Evolutionary conservation across 2,888 invertebrate species (phyloP).

Genomic region (Callyntrura sp.): DNA sequence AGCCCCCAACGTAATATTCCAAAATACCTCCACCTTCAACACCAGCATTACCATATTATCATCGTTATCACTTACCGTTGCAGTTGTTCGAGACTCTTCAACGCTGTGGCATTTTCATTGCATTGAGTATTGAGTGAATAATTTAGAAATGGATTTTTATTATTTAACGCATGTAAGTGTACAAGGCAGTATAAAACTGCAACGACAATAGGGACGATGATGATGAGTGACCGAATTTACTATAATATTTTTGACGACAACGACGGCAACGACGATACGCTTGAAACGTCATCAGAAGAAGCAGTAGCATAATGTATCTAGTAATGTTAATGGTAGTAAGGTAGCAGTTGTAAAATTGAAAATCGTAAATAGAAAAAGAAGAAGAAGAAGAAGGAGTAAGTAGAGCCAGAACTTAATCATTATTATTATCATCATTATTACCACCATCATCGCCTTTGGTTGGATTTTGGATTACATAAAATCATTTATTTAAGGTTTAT

Average conservation of each 20-base stretch:
- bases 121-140: conserved; percentile 31
- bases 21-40: conserved; percentile 20
- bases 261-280: conserved; percentile 35
- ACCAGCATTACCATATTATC: conserved; percentile 26
- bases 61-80: conserved; percentile 14
- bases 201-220: conserved; percentile 8
- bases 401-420: conserved; percentile 57
- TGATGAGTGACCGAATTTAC: conserved; percentile 57
- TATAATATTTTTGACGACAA: conserved; percentile 40
- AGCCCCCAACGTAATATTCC: conserved; percentile 33
- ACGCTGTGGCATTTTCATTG: conserved; percentile 17
- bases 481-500: conserved; percentile 50
- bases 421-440: conserved; percentile 59
- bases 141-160: conserved; percentile 57
- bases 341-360: not conserved
- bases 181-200: conserved; percentile 32
- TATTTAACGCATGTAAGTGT: conserved; percentile 48
- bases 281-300: conserved; percentile 58
- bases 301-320: conserved; percentile 17
- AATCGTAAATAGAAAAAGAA: conserved; percentile 4
- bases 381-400: conserved; percentile 28
- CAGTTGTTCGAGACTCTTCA: conserved; percentile 37
- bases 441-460: conserved; percentile 50
- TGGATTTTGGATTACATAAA: conserved; percentile 62
- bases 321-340: not conserved